phyloP scores from a whole-genome alignment of 2,797 vertebrate species.

The Pseudochromis fuscus region DNA sequence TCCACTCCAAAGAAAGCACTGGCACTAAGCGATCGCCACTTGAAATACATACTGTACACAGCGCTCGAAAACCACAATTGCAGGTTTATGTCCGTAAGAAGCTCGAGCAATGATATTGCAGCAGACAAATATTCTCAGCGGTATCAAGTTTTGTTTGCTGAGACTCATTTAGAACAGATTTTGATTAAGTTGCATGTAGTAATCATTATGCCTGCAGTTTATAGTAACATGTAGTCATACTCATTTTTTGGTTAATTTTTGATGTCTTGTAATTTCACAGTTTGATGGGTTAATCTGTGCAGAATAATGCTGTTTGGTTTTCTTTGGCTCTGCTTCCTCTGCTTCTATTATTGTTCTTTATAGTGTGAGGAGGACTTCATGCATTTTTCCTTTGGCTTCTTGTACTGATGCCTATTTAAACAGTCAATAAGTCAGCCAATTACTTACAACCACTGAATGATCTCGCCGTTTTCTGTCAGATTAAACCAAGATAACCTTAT shows the following conservation, averaged over 20 bases:
- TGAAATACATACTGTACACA: conserved; percentile 78
- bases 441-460: conserved; percentile 61
- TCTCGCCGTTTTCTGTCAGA: conserved; percentile 51
- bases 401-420: conserved; percentile 60
- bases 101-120: conserved; percentile 78
- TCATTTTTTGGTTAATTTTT: not conserved
- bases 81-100: conserved; percentile 77
- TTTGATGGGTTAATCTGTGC: conserved; percentile 39
- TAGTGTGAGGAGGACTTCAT: conserved; percentile 33
- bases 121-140: conserved; percentile 76
- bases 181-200: conserved; percentile 63
- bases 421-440: conserved; percentile 65
- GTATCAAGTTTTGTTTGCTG: conserved; percentile 82
- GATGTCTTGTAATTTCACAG: conserved; percentile 25
- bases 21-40: conserved; percentile 74
- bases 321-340: conserved; percentile 64
- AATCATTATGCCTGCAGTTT: not conserved
- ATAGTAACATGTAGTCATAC: not conserved
- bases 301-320: conserved; percentile 58
- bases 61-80: conserved; percentile 85
- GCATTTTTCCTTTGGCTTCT: conserved; percentile 64
- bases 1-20: conserved; percentile 85
- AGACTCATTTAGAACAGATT: conserved; percentile 73
- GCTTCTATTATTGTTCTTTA: conserved; percentile 55
- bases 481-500: conserved; percentile 55